Evolutionary conservation across 2,113 vertebrate species (phyloP).

Genomic region (Choloepus hoffmanni): DNA sequence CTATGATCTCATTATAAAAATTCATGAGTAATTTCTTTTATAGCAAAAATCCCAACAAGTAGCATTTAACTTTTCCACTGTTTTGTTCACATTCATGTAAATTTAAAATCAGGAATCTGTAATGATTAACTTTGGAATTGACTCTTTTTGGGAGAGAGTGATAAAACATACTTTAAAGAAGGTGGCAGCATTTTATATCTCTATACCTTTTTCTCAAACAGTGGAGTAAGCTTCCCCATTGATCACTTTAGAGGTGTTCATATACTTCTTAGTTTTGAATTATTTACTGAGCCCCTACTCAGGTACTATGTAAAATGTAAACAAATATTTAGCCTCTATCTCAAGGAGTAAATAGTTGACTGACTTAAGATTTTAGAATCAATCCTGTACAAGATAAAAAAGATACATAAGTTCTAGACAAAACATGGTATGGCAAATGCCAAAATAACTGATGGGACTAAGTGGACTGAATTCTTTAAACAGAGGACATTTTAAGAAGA

Average conservation of each 20-base stretch:
- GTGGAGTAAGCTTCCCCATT: background rate
- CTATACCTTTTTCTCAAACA: background rate
- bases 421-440: background rate
- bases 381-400: background rate
- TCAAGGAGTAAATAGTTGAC: background rate
- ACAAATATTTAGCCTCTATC: background rate
- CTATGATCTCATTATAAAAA: background rate
- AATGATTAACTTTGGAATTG: conserved; percentile 7
- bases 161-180: background rate
- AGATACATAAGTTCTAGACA: background rate
- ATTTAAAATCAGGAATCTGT: background rate
- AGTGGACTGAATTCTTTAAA: background rate
- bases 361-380: background rate
- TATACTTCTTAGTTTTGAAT: background rate
- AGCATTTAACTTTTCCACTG: conserved; percentile 7
- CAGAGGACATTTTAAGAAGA: background rate
- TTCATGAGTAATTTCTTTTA: conserved; percentile 9
- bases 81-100: background rate
- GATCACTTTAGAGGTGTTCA: background rate
- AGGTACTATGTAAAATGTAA: background rate
- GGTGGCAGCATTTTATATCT: background rate
- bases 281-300: conserved; percentile 35
- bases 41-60: background rate
- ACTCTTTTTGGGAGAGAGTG: conserved; percentile 14
- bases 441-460: background rate